phyloP scores from a whole-genome alignment of 53 echinoderm and acorn worm species.

The Paracentrotus lividus region DNA sequence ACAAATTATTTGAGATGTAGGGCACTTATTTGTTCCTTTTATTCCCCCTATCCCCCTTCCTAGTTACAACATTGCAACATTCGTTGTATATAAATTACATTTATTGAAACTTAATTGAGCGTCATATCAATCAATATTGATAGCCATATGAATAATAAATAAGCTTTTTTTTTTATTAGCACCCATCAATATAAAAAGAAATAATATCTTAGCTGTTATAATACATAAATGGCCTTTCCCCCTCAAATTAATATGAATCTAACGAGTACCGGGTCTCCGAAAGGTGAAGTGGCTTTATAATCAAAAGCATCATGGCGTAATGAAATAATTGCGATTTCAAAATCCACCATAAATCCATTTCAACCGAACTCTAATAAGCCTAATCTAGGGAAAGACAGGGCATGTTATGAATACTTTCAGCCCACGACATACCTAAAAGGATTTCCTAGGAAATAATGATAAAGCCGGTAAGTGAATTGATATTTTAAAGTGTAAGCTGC shows the following conservation, averaged over 20 bases:
- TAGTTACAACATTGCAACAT: not conserved
- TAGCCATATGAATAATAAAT: not conserved
- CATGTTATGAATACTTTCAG: conserved; percentile 4
- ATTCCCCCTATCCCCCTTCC: not conserved
- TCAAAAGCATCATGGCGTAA: conserved; percentile 9
- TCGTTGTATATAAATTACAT: too few relatives aligned
- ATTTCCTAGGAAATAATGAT: conserved; percentile 26
- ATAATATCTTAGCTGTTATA: not conserved
- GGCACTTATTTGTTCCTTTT: too few relatives aligned
- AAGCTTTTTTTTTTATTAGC: not conserved
- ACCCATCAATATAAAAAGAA: not conserved
- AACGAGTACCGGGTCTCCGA: not conserved
- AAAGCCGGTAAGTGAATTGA: conserved; percentile 47
- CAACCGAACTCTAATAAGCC: not conserved
- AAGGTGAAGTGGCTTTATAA: conserved; percentile 22
- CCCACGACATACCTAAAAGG: conserved; percentile 23
- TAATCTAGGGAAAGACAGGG: not conserved
- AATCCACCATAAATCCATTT: conserved; percentile 31
- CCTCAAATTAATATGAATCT: too few relatives aligned
- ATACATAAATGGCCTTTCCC: too few relatives aligned
- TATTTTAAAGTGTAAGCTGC: conserved; percentile 18
- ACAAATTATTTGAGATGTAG: not conserved
- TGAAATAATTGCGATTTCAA: conserved; percentile 49
- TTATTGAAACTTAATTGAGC: not conserved
- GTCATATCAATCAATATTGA: too few relatives aligned